Conservation (phyloP, 2,888 invertebrate species). For the Stenodema calcarata region DNA sequence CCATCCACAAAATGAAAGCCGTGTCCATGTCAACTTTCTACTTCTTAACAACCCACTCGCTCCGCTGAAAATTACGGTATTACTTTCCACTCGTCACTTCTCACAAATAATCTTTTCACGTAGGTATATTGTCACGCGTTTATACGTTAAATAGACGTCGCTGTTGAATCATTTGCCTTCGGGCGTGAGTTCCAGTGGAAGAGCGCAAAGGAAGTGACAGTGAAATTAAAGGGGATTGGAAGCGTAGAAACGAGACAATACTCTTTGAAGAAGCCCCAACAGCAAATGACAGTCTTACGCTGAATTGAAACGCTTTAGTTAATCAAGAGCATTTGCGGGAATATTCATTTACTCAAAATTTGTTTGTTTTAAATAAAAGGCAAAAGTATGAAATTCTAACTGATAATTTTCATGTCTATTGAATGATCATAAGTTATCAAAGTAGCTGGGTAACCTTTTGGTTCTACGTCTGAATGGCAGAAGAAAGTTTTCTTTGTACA, state of each 20-base stretch:
- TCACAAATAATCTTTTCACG: neutral
- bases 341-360: too few species aligned
- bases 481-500: too few species aligned
- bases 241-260: neutral
- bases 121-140: too few species aligned
- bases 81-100: neutral
- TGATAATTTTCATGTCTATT: too few species aligned
- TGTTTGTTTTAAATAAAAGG: too few species aligned
- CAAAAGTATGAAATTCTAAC: too few species aligned
- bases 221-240: neutral
- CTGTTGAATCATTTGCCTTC: too few species aligned
- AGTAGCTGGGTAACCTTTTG: too few species aligned
- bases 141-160: too few species aligned
- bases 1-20: neutral
- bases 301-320: neutral
- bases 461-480: too few species aligned
- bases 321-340: neutral
- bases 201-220: neutral
- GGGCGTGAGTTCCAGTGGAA: neutral
- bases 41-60: neutral
- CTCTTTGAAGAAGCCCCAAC: neutral
- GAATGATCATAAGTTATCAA: too few species aligned
- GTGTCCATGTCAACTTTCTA: conserved; percentile 13
- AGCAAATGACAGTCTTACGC: neutral
- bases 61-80: neutral